Percentiles rank a stretch among this genome's conserved stretches.
phyloP scores from a whole-genome alignment of 1,140 invertebrate genomes.

The Andrena cerasifolii region DNA sequence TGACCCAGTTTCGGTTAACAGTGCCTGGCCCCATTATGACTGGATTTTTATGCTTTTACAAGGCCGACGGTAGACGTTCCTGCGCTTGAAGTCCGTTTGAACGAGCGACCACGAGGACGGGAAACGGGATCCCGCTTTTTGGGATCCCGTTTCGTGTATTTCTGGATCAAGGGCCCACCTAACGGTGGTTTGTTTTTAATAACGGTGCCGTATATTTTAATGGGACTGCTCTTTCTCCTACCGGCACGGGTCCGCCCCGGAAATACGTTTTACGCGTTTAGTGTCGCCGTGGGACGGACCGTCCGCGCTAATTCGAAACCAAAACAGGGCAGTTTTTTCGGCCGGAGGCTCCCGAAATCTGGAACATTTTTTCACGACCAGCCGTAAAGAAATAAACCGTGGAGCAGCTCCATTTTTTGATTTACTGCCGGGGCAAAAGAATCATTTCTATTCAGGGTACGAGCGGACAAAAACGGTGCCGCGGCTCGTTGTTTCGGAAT shows the following conservation, averaged over 20 bases:
- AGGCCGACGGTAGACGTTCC: not conserved
- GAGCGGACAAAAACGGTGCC: no score
- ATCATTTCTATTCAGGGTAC: no score
- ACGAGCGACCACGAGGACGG: constrained; percentile 62
- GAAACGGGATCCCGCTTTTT: constrained; percentile 73
- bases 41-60: constrained; percentile 77
- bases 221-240: constrained; percentile 62
- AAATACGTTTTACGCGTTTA: constrained; percentile 62
- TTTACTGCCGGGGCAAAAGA: constrained; percentile 15
- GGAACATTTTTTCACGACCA: constrained; percentile 65
- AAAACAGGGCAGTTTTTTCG: constrained; percentile 77
- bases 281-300: not conserved
- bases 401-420: constrained; percentile 17
- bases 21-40: constrained; percentile 44
- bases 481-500: not conserved
- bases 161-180: constrained; percentile 54
- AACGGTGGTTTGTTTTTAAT: constrained; percentile 75
- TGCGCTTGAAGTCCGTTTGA: not conserved
- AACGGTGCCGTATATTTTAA: constrained; percentile 79
- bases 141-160: constrained; percentile 71
- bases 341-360: constrained; percentile 47
- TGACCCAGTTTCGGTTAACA: constrained; percentile 66
- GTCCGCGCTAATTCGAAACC: constrained; percentile 75
- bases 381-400: constrained; percentile 72
- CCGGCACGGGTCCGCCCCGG: not conserved